These are phyloP conservation scores for Tenodera sinensis DNA, from an alignment of 2,888 invertebrate genomes.

Conservation along the genomic window DNA sequence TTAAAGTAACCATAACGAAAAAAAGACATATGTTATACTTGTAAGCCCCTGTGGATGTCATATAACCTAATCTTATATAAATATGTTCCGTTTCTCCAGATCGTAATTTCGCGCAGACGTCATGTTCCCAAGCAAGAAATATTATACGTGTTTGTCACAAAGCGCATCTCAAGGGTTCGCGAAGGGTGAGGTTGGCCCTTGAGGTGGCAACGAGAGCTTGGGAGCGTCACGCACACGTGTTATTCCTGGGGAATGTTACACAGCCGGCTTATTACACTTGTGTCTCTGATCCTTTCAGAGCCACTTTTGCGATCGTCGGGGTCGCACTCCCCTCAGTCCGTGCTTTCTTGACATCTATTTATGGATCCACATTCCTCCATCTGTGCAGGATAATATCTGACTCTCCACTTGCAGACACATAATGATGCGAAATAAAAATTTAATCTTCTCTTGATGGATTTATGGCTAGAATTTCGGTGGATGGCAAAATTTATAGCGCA, in stretches of 20 bases:
- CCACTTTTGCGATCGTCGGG: too few relatives aligned
- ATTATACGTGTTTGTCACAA: not conserved
- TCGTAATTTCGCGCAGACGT: not conserved
- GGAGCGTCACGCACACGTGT: not conserved
- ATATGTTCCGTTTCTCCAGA: not conserved
- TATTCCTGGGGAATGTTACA: not conserved
- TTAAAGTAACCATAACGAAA: not conserved
- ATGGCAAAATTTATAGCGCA: slow-evolving; percentile 21
- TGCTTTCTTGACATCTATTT: not conserved
- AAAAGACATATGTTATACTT: not conserved
- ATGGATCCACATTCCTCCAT: slow-evolving; percentile 6
- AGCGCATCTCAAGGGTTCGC: not conserved
- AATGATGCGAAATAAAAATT: slow-evolving; percentile 28
- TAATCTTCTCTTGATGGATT: slow-evolving; percentile 30
- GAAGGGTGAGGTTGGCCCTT: not conserved
- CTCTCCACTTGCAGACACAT: slow-evolving; percentile 13
- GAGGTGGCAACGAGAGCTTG: not conserved
- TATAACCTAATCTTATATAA: not conserved
- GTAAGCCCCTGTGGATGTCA: not conserved
- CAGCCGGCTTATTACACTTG: not conserved
- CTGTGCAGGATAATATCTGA: not conserved
- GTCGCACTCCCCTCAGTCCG: not conserved
- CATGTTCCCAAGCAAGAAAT: not conserved
- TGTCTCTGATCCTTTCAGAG: not conserved
- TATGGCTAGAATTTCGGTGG: slow-evolving; percentile 21